Conservation (phyloP, 1,140 invertebrate species). For the Stegodyphus dumicola region DNA sequence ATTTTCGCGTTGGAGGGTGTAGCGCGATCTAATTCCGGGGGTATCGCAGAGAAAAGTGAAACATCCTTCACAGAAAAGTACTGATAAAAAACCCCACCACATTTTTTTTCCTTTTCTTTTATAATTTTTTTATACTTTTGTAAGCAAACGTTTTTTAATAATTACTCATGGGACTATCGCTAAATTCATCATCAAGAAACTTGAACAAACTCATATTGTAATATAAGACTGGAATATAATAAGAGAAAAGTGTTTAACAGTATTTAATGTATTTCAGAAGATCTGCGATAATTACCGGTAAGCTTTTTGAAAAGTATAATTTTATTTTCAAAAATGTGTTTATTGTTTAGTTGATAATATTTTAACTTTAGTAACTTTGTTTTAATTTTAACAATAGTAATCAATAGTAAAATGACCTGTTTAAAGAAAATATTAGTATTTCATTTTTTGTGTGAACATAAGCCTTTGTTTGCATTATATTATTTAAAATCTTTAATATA, state of each 20-base stretch:
- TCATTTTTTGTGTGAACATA: no score
- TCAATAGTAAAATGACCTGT: no score
- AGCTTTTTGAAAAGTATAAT: no score
- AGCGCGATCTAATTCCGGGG: neutral
- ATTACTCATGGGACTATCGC: constrained; percentile 11
- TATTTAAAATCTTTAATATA: no score
- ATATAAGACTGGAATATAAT: constrained; percentile 21
- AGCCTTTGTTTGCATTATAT: no score
- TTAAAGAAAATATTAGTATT: no score
- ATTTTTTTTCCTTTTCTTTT: constrained; percentile 15
- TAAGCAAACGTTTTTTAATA: neutral
- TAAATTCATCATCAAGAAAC: constrained; percentile 36
- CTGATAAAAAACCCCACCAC: neutral
- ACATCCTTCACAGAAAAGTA: neutral
- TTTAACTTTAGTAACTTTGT: no score
- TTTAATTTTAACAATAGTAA: no score
- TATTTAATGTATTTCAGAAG: neutral
- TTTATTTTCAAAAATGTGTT: no score
- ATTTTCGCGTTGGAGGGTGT: constrained; percentile 14
- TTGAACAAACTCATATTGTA: constrained; percentile 15
- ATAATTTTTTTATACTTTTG: constrained; percentile 57
- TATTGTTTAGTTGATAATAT: no score
- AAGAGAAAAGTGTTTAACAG: neutral
- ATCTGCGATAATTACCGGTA: no score
- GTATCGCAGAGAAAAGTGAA: neutral